Conservation (phyloP, 1,140 invertebrate genomes). For the Halyomorpha halys region DNA sequence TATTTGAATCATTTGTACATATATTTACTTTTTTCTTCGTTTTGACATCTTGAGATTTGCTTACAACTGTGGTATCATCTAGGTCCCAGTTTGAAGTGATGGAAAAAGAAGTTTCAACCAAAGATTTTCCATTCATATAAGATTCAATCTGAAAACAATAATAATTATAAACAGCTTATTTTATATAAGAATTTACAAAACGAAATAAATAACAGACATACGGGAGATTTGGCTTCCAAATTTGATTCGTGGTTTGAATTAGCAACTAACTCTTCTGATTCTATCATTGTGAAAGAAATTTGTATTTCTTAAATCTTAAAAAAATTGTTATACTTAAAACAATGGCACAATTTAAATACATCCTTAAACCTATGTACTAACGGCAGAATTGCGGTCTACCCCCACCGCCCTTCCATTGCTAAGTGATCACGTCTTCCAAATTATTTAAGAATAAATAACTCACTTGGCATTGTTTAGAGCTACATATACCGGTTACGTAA, state of each 20-base stretch:
- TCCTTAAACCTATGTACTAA: not conserved
- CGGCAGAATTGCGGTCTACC: too few species aligned
- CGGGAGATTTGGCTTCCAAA: not conserved
- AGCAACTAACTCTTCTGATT: constrained; percentile 3
- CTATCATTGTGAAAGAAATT: not conserved
- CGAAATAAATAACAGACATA: not conserved
- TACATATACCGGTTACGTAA: too few species aligned
- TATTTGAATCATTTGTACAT: constrained; percentile 38
- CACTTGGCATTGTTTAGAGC: too few species aligned
- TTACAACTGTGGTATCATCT: not conserved
- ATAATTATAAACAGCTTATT: not conserved
- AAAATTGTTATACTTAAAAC: not conserved
- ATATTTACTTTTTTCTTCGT: constrained; percentile 47
- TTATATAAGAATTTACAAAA: too few species aligned
- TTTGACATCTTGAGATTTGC: constrained; percentile 25
- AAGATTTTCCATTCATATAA: constrained; percentile 18
- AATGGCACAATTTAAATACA: constrained; percentile 2
- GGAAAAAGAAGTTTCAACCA: constrained; percentile 22
- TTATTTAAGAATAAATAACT: too few species aligned
- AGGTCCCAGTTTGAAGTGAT: constrained; percentile 1
- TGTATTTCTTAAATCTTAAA: not conserved
- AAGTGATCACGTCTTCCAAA: too few species aligned
- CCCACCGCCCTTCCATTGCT: too few species aligned
- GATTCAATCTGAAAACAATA: constrained; percentile 12
- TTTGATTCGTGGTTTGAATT: not conserved